Evolutionary conservation across 2,113 vertebrate genomes (phyloP), one percentile per base, ranked within the genome.

Genomic region (Pseudonaja textilis): DNA sequence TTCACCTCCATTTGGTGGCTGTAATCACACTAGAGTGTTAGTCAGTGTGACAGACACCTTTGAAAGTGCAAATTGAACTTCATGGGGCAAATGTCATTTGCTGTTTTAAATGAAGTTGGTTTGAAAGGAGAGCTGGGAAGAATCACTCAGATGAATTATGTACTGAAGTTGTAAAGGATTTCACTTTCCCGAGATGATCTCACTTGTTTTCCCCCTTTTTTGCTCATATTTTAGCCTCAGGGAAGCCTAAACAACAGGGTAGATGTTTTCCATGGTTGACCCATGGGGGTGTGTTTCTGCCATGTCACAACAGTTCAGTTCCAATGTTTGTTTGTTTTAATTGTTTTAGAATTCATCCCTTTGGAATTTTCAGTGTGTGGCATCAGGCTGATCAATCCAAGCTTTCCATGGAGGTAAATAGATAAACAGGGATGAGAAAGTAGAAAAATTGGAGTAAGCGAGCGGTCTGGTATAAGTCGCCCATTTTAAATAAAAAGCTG

Each of bases 31-130:
- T 34, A 22, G 74, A 61, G 57, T 47, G 16, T 12, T 81, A 89
- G 25, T 92, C 93, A 56, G 88, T 61, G 90, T 16, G 59, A 87
- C 90, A 94, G 91, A 55, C n/a, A 91, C 91, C 54, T 93, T 54
- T 50, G 64, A 88, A 89, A 91, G 52, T 59, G 22, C 34, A 95
- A 95, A 93, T 1, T 59, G 39, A 91, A 92, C 90, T 87, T 96
- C 90, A 56, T 92, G 12, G 57, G 57, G 8, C 20, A 45, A 94
- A 85, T 93, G 94, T 61, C 25, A 87, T 87, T 87, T 50, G 39
- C 47, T 54, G 22, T 85, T 56, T 52, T 45, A 85, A n/a, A 57
- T 16, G 16, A 90, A 39, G 50, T 81, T 3, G 0, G 18, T 93
- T 54, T 50, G 42, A 86, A 81, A 91, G 0, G 91, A 87, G 25